A percentile compares a stretch with the other conserved stretches of the same genome.
These are phyloP conservation scores for Lutraria rhynchaena DNA, from an alignment of 1,140 invertebrate species.

Conservation along the genomic window DNA sequence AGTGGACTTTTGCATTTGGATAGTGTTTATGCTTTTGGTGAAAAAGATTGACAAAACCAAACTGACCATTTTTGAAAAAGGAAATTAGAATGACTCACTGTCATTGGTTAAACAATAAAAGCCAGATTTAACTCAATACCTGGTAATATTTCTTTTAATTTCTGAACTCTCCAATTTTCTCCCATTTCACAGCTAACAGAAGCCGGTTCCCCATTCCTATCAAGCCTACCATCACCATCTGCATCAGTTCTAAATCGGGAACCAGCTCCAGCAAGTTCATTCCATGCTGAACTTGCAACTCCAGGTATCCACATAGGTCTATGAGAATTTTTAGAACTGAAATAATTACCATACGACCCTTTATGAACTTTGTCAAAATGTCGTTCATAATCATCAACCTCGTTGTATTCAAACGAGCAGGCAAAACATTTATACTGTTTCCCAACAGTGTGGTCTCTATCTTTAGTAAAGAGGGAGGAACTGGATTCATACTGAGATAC, in stretches of 20 bases:
- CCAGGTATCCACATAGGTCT: background rate
- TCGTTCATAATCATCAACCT: constrained; percentile 58
- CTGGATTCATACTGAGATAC: too few relatives aligned
- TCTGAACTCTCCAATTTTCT: constrained; percentile 74
- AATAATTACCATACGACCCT: background rate
- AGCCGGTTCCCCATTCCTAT: constrained; percentile 6
- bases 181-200: constrained; percentile 51
- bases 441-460: background rate
- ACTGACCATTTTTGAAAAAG: too few relatives aligned
- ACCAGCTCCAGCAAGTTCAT: background rate
- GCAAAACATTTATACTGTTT: constrained; percentile 41
- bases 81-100: too few relatives aligned
- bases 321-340: background rate
- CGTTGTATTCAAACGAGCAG: constrained; percentile 63
- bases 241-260: constrained; percentile 3
- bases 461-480: too few relatives aligned
- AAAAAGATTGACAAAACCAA: background rate
- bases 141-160: constrained; percentile 71
- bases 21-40: background rate
- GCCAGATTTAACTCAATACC: too few relatives aligned
- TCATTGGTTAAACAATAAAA: too few relatives aligned
- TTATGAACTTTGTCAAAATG: constrained; percentile 51
- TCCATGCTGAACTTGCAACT: too few relatives aligned
- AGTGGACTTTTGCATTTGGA: too few relatives aligned
- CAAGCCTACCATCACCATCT: constrained; percentile 34